Base-by-base conservation (phyloP, 2,888 invertebrate genomes). In the Drosophila monieri region DNA sequence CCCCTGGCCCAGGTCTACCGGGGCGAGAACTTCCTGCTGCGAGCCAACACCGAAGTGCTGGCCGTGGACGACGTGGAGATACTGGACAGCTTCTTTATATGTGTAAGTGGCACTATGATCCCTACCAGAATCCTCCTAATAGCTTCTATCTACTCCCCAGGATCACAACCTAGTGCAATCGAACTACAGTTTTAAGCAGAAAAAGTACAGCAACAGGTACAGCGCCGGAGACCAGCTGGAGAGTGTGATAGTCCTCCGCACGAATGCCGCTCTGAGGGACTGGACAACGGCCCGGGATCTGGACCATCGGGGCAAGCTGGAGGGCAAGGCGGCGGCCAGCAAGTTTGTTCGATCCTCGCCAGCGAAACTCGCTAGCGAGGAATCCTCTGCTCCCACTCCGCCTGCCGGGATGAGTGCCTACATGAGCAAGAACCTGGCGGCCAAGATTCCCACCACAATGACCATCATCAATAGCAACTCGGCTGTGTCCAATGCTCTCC, bases 131-230 rank as follows among this genome's bases (percentile, higher is more conserved):
- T 30, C 2, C 18, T 2, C 5, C 1, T 14, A 9, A 1, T 6
- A 9, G 10, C 1, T 5, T 2, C 1, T 6, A 44, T 9, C 8
- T 5, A 18, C 27, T n/a, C 2, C 23, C 2, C 57, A 91, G 91
- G 91, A 92, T 87, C 91, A 91, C 76, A 92, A 92, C 73, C 77
- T 92, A 77, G 90, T 89, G 73, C 91, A 91, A 80, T 91, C 91
- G 37, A 90, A 89, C 21, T 91, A 91, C 85, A 90, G 90, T 72
- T 91, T 89, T 80, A 90, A 90, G 73, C 80, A 89, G 18, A 91
- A 91, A 77, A 91, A 90, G 74, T 88, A 88, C 64, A 88, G 79
- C 54, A 89, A 88, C 56, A 81, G 74, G 41, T 91, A 91, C 71
- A 75, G 75, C 14, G 77, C 75, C 5, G 91, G 91, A 3, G 91